A percentile compares a stretch with the other conserved stretches of the same genome.
These are phyloP conservation scores for Callyntrura guangdongensis DNA, from an alignment of 2,888 invertebrate genomes.

Conservation along the genomic window DNA sequence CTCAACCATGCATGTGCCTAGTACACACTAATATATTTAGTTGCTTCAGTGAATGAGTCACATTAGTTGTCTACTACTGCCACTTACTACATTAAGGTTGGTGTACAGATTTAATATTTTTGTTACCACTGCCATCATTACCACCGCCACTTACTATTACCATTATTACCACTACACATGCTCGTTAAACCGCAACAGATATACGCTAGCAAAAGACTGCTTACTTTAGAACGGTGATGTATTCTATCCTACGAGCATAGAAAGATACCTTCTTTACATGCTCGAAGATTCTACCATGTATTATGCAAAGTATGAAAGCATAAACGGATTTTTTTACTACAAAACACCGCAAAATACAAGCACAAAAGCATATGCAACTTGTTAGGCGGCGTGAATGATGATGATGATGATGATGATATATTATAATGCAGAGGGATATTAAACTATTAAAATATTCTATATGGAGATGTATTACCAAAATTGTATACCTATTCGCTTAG, in stretches of 20 bases:
- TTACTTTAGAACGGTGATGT: neutral
- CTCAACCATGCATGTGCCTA: neutral
- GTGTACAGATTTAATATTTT: conserved; percentile 14
- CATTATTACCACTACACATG: neutral
- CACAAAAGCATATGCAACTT: neutral
- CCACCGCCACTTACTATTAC: conserved; percentile 8
- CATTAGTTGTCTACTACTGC: neutral
- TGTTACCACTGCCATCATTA: neutral
- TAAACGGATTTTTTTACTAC: neutral
- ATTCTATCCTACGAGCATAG: neutral
- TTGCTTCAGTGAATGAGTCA: conserved; percentile 4
- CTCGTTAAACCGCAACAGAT: neutral
- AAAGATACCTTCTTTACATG: too few relatives aligned
- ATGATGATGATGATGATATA: neutral
- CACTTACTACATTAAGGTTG: neutral
- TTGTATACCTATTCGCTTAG: too few relatives aligned
- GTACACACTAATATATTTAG: neutral
- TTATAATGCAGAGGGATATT: neutral
- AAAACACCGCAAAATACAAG: neutral
- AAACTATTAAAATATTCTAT: conserved; percentile 1
- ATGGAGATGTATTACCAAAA: too few relatives aligned
- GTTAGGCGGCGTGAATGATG: neutral
- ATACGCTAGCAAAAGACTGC: neutral
- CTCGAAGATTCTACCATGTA: conserved; percentile 19
- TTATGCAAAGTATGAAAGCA: conserved; percentile 49